These are phyloP conservation scores for Gonatopus flavifemur DNA, from an alignment of 1,140 invertebrate genomes.

Conservation along the genomic window DNA sequence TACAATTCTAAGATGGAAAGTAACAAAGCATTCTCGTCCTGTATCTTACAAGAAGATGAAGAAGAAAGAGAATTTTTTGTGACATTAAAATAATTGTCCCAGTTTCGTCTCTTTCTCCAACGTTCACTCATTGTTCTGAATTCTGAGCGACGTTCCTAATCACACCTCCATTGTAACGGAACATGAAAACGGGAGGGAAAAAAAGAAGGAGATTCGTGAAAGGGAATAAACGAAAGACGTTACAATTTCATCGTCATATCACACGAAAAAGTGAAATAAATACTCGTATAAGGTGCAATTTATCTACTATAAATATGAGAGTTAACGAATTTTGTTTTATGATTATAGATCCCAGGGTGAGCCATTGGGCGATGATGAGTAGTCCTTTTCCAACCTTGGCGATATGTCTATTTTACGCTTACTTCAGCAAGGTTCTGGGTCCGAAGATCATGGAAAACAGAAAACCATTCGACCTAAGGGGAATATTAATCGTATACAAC, in stretches of 20 bases:
- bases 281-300: background rate
- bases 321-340: slow-evolving; percentile 18
- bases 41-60: too few relatives aligned
- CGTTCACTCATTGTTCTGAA: slow-evolving; percentile 43
- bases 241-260: slow-evolving; percentile 3
- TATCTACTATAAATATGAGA: background rate
- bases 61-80: too few relatives aligned
- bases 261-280: background rate
- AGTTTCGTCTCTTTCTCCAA: slow-evolving; percentile 4
- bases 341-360: slow-evolving; percentile 82
- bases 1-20: too few relatives aligned
- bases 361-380: slow-evolving; percentile 88
- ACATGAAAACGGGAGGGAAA: background rate
- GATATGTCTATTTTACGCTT: slow-evolving; percentile 82
- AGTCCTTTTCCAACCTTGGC: slow-evolving; percentile 85
- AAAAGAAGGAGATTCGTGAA: slow-evolving; percentile 5
- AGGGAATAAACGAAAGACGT: background rate
- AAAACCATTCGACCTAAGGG: slow-evolving; percentile 83
- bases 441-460: slow-evolving; percentile 87
- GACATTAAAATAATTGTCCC: too few relatives aligned
- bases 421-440: slow-evolving; percentile 81
- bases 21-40: too few relatives aligned
- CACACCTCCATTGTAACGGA: slow-evolving; percentile 27
- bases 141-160: slow-evolving; percentile 27
- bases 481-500: slow-evolving; percentile 85